These are phyloP conservation scores for Thalassophryne amazonica DNA, from an alignment of 2,797 vertebrate genomes.

Conservation along the genomic window DNA sequence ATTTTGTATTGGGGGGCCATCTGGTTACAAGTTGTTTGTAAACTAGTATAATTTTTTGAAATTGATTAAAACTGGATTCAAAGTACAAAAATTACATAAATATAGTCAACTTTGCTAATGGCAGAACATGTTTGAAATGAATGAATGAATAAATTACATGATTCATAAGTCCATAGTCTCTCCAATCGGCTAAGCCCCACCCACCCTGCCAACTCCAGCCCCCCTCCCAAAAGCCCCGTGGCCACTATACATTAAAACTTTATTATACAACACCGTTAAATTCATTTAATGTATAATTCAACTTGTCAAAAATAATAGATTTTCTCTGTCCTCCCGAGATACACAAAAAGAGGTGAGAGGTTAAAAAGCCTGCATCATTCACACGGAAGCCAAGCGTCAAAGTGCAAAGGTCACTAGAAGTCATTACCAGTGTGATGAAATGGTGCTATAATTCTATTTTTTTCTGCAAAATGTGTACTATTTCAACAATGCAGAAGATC, in stretches of 20 bases:
- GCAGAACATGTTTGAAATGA: too few relatives aligned
- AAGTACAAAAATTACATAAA: too few relatives aligned
- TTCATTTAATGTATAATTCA: slow-evolving; percentile 41
- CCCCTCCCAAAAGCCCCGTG: background rate
- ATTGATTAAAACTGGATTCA: too few relatives aligned
- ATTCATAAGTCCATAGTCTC: too few relatives aligned
- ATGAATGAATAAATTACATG: too few relatives aligned
- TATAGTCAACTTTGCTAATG: too few relatives aligned
- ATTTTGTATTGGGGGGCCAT: too few relatives aligned
- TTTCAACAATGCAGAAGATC: slow-evolving; percentile 16
- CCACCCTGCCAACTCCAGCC: background rate
- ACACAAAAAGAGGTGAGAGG: slow-evolving; percentile 57
- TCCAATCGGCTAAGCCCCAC: background rate
- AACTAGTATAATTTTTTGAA: too few relatives aligned
- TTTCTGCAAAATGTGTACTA: slow-evolving; percentile 9
- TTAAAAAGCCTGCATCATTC: slow-evolving; percentile 68
- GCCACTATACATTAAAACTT: slow-evolving; percentile 17
- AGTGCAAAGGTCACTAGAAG: slow-evolving; percentile 54
- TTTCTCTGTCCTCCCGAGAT: slow-evolving; percentile 12
- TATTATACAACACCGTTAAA: slow-evolving; percentile 22
- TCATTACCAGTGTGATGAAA: slow-evolving; percentile 36
- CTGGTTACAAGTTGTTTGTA: too few relatives aligned
- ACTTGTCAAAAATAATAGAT: slow-evolving; percentile 33
- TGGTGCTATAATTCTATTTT: background rate
- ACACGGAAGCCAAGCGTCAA: slow-evolving; percentile 49